Evolutionary conservation across 2,113 vertebrate genomes (phyloP), one percentile per base, ranked within the genome.

Genomic region (Caranx melampygus): DNA sequence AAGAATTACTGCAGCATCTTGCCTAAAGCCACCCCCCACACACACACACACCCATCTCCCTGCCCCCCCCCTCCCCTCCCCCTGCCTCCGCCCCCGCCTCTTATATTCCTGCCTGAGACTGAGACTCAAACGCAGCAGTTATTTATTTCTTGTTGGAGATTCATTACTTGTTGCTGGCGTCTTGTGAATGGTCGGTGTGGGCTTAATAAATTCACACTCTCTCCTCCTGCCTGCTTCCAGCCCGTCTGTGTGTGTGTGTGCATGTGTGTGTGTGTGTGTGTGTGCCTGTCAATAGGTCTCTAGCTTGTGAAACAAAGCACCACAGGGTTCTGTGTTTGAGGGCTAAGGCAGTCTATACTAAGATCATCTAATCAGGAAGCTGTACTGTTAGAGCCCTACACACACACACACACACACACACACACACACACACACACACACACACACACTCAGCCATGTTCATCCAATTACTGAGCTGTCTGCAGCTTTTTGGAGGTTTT

Each of bases 141-240:
- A 87, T 88, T 90, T 89, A 91, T 91, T 88, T 79, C 81, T 54
- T 75, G 79, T 87, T 79, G 79, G 82, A 90, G 86, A 91, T 90
- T 91, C 87, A 91, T 87, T 88, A 86, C 85, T 80, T 73, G 85
- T 80, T 80, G 78, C 85, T 81, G 88, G 66, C 34, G 66, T 72
- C 59, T 84, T 80, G 76, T 87, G 76, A 83, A 88, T 81, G 87
- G 79, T 62, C 65, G 74, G 81, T 87, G 88, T 84, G 86, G 70
- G 75, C 84, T 90, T 90, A 90, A 92, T 89, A 90, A 92, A 93
- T 92, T 90, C 83, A 85, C 60, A 3, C 85, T 84, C 61, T 75
- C 61, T 86, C 59, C 67, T 81, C 59, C 63, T 71, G 57, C 87
- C 84, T 73, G 85, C 84, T 84, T 78, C 49, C 61, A 72, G 26